phyloP scores from a whole-genome alignment of 2,888 invertebrate species.

The Cephus pygmeus region DNA sequence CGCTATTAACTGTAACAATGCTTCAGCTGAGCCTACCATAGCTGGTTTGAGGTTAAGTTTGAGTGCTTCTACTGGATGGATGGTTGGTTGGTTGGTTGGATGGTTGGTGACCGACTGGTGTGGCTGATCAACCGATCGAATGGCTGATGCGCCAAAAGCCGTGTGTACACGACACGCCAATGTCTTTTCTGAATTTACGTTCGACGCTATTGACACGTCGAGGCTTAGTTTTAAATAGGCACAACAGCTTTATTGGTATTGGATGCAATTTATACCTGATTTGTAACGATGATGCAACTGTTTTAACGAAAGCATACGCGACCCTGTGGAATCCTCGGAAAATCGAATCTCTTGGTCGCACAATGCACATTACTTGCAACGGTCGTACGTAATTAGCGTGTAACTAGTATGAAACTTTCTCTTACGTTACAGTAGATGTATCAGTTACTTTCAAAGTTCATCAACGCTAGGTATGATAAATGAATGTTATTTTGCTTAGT shows the following conservation, averaged over 20 bases:
- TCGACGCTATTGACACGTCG: neutral
- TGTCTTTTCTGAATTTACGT: neutral
- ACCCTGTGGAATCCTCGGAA: neutral
- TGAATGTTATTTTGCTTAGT: neutral
- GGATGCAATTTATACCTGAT: neutral
- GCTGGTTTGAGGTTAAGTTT: neutral
- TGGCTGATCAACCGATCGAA: neutral
- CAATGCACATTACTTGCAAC: neutral
- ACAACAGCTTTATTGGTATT: neutral
- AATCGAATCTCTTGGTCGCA: neutral
- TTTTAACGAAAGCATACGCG: neutral
- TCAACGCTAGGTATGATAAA: neutral
- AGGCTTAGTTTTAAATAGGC: neutral
- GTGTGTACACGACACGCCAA: neutral
- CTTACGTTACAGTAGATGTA: neutral
- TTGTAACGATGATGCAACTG: no score
- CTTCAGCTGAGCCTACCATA: constrained; percentile 7
- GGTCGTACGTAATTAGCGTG: neutral
- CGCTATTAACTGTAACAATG: constrained; percentile 36
- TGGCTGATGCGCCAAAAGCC: neutral
- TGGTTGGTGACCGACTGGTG: neutral
- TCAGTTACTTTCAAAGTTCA: neutral
- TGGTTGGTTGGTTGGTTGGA: no score
- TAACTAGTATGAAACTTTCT: neutral
- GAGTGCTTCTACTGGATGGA: neutral